Evolutionary conservation across 2,888 invertebrate species (phyloP).

Genomic region (Agriopis leucophaearia): DNA sequence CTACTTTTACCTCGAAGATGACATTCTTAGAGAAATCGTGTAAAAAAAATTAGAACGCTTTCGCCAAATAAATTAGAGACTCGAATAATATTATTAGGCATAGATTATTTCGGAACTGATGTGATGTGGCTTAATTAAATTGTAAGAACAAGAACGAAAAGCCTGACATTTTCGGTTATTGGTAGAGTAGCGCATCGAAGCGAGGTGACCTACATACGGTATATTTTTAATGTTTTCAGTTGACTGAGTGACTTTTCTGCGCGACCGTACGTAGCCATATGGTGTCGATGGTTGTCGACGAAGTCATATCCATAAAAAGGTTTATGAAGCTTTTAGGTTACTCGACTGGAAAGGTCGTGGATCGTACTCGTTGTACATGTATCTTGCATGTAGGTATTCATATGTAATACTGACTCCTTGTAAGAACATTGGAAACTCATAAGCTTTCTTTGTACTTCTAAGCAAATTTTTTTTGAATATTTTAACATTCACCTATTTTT

Average conservation of each 20-base stretch:
- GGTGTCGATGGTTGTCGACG: slow-evolving; percentile 69
- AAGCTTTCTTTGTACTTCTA: not conserved
- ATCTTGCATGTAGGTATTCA: not conserved
- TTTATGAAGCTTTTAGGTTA: slow-evolving; percentile 74
- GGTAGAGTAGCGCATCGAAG: slow-evolving; percentile 1
- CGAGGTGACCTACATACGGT: slow-evolving; percentile 6
- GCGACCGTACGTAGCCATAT: slow-evolving; percentile 77
- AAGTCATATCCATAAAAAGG: slow-evolving; percentile 78
- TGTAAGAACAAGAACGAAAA: not conserved
- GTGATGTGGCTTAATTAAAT: slow-evolving; percentile 17
- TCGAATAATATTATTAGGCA: slow-evolving; percentile 18
- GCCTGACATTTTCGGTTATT: slow-evolving; percentile 1
- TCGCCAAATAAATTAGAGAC: slow-evolving; percentile 26
- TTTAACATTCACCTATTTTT: too few relatives aligned
- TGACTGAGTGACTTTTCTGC: slow-evolving; percentile 52
- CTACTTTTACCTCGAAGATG: slow-evolving; percentile 28
- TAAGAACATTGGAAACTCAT: not conserved
- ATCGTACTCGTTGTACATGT: slow-evolving; percentile 19
- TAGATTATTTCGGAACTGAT: slow-evolving; percentile 22
- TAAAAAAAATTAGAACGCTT: slow-evolving; percentile 40
- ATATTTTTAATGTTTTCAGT: slow-evolving; percentile 42
- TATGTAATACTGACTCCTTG: not conserved
- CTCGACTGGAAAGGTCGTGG: slow-evolving; percentile 61
- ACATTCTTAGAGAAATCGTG: slow-evolving; percentile 37
- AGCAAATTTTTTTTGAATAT: too few relatives aligned